These are phyloP conservation scores for Leptinotarsa lineolata DNA, from an alignment of 1,140 invertebrate species.

Conservation along the genomic window DNA sequence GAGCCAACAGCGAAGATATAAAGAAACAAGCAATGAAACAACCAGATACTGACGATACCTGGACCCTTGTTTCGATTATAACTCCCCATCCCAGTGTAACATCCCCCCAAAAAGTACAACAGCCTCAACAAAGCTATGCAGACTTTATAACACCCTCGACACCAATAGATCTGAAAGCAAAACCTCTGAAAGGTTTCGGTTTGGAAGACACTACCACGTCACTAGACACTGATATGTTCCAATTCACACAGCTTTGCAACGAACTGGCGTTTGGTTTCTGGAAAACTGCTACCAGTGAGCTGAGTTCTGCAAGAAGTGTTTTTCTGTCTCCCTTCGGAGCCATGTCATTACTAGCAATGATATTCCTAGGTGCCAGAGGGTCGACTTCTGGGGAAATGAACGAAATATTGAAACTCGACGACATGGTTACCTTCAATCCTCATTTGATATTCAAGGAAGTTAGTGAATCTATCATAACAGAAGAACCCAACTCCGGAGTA, in stretches of 20 bases:
- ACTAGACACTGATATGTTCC: slow-evolving; percentile 59
- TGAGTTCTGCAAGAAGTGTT: slow-evolving; percentile 75
- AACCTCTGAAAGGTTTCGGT: slow-evolving; percentile 69
- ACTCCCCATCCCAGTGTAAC: slow-evolving; percentile 40
- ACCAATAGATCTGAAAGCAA: slow-evolving; percentile 61
- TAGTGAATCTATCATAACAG: slow-evolving; percentile 71
- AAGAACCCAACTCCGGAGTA: slow-evolving; percentile 66
- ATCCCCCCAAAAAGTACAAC: slow-evolving; percentile 3
- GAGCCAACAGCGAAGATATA: neutral
- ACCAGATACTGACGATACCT: slow-evolving; percentile 34
- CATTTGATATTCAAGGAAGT: slow-evolving; percentile 84
- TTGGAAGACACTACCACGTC: slow-evolving; percentile 73
- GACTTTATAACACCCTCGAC: slow-evolving; percentile 35
- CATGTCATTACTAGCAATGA: slow-evolving; percentile 83
- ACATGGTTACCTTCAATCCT: slow-evolving; percentile 86
- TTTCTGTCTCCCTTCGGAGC: slow-evolving; percentile 85
- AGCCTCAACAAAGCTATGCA: slow-evolving; percentile 27
- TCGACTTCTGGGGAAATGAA: slow-evolving; percentile 90
- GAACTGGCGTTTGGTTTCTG: slow-evolving; percentile 82
- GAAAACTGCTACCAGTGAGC: slow-evolving; percentile 68
- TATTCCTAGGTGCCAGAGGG: slow-evolving; percentile 83
- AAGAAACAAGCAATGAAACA: slow-evolving; percentile 9
- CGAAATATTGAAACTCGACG: slow-evolving; percentile 80
- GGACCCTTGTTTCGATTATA: slow-evolving; percentile 52
- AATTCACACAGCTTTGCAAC: slow-evolving; percentile 71